phyloP scores from a whole-genome alignment of 2,888 invertebrate genomes.

The Argynnis bischoffii region DNA sequence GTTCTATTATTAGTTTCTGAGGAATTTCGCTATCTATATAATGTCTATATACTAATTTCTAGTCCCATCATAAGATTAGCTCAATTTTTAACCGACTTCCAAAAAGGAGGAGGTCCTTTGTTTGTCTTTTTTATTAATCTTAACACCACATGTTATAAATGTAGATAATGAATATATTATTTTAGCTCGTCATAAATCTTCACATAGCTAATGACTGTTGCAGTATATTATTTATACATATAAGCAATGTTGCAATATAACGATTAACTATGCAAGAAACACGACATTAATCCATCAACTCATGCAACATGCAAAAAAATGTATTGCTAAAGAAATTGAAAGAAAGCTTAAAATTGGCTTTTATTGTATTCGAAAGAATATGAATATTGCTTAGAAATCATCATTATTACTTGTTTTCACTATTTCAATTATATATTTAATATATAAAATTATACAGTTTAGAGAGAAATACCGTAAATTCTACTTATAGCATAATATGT shows the following conservation, averaged over 20 bases:
- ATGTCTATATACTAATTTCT: too few species aligned
- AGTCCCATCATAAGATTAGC: too few species aligned
- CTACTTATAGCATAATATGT: too few species aligned
- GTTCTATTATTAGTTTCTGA: too few species aligned
- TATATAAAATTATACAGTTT: too few species aligned
- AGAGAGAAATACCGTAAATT: too few species aligned
- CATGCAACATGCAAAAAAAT: slow-evolving; percentile 13
- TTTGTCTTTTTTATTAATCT: too few species aligned
- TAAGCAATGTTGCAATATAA: not conserved
- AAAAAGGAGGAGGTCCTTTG: too few species aligned
- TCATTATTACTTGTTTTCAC: not conserved
- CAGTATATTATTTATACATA: not conserved
- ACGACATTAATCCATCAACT: slow-evolving; percentile 7
- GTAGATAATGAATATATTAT: too few species aligned
- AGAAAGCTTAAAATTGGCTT: slow-evolving; percentile 12
- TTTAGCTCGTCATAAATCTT: not conserved
- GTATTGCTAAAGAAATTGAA: slow-evolving; percentile 6
- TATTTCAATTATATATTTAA: not conserved
- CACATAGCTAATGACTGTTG: slow-evolving; percentile 8
- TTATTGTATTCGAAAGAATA: slow-evolving; percentile 6
- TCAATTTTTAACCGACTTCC: too few species aligned
- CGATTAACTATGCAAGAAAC: slow-evolving; percentile 14
- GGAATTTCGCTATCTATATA: too few species aligned
- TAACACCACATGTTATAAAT: too few species aligned
- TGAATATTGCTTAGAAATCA: not conserved